A percentile compares a stretch with the other conserved stretches of the same genome.
Conservation (phyloP, 1,140 invertebrate species). For the Dinothrombium tinctorium region DNA sequence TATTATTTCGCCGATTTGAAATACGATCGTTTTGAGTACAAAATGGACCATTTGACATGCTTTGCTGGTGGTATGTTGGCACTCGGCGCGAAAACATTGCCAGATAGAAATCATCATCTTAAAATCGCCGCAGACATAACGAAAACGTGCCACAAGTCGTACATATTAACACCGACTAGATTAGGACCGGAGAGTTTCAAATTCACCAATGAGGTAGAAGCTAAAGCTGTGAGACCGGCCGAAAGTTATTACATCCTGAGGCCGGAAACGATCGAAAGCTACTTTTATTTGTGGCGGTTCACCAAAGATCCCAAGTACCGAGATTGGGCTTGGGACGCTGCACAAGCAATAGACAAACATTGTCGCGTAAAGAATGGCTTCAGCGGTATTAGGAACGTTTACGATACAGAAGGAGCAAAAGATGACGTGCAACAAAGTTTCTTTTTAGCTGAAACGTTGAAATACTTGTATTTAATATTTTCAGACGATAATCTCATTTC, state of each 20-base stretch:
- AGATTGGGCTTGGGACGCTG: slow-evolving; percentile 94
- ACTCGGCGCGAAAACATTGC: slow-evolving; percentile 54
- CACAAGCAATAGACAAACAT: slow-evolving; percentile 76
- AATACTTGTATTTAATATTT: slow-evolving; percentile 94
- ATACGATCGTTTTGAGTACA: slow-evolving; percentile 73
- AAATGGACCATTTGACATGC: slow-evolving; percentile 97
- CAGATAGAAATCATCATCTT: slow-evolving; percentile 52
- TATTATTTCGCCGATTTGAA: slow-evolving; percentile 82
- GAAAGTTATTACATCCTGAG: slow-evolving; percentile 91
- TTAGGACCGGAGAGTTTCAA: slow-evolving; percentile 59
- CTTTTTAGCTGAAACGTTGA: slow-evolving; percentile 93
- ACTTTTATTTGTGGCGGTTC: slow-evolving; percentile 84
- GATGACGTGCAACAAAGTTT: slow-evolving; percentile 98
- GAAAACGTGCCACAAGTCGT: slow-evolving; percentile 92
- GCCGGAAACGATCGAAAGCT: slow-evolving; percentile 90
- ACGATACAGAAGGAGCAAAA: slow-evolving; percentile 51
- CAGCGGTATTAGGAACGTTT: slow-evolving; percentile 81
- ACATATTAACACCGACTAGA: slow-evolving; percentile 56
- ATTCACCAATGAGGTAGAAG: slow-evolving; percentile 64
- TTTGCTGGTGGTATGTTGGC: slow-evolving; percentile 88
- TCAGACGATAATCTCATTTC: slow-evolving; percentile 74
- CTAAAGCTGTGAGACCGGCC: slow-evolving; percentile 58
- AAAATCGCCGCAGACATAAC: slow-evolving; percentile 73
- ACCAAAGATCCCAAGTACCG: slow-evolving; percentile 89
- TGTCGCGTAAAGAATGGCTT: slow-evolving; percentile 77